These are phyloP conservation scores for Prochilodus magdalenae DNA, from an alignment of 2,113 vertebrate genomes.

Conservation along the genomic window DNA sequence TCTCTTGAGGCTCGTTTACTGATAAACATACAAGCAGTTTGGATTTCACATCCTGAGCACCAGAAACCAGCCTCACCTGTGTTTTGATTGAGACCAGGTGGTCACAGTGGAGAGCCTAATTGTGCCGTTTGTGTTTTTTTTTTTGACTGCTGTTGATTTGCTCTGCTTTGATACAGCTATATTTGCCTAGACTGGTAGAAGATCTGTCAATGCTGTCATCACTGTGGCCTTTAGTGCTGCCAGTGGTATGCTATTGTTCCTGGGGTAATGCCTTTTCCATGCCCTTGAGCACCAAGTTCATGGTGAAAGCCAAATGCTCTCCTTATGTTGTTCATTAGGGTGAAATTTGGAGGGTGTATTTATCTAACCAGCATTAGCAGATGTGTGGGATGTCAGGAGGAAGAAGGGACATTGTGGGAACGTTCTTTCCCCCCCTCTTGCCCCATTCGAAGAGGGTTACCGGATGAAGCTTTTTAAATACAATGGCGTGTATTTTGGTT, in stretches of 20 bases:
- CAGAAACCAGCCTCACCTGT: slow-evolving; percentile 8
- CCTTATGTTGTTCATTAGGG: slow-evolving; percentile 30
- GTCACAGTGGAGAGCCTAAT: background rate
- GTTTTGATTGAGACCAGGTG: slow-evolving; percentile 18
- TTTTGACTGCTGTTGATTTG: slow-evolving; percentile 11
- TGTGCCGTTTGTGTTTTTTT: background rate
- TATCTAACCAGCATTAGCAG: slow-evolving; percentile 17
- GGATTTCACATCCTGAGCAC: background rate
- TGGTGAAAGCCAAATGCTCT: slow-evolving; percentile 28
- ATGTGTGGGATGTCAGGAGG: slow-evolving; percentile 32
- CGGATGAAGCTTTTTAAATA: slow-evolving; percentile 25
- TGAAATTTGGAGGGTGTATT: slow-evolving; percentile 13
- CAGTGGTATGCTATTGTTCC: slow-evolving; percentile 23
- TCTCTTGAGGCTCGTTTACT: no score
- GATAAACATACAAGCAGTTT: no score
- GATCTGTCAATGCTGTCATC: slow-evolving; percentile 39
- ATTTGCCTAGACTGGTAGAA: slow-evolving; percentile 32
- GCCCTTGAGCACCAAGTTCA: slow-evolving; percentile 24
- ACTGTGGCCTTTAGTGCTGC: slow-evolving; percentile 2
- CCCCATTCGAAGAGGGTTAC: background rate
- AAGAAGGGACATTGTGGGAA: slow-evolving; percentile 18
- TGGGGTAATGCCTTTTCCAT: slow-evolving; percentile 23
- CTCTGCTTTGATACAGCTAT: slow-evolving; percentile 22
- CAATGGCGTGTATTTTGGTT: slow-evolving; percentile 16
- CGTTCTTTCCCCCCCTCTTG: background rate